Evolutionary conservation across 2,888 invertebrate genomes (phyloP).

Genomic region (Drosophila leonis): DNA sequence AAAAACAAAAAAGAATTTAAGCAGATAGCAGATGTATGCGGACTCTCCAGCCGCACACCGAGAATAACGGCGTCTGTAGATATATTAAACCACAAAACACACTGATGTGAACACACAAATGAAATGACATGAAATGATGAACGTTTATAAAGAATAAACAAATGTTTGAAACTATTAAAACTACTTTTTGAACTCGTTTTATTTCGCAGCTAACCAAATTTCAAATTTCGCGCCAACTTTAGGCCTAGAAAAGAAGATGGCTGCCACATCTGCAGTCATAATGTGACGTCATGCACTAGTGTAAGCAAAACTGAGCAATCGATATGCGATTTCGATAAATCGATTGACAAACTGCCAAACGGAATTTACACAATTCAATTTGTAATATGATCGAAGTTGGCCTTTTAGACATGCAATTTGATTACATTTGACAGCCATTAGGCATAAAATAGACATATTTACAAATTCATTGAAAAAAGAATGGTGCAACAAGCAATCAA

Average conservation of each 20-base stretch:
- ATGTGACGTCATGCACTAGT: neutral
- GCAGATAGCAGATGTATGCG: constrained; percentile 47
- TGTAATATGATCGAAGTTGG: constrained; percentile 11
- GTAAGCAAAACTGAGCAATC: too few relatives aligned
- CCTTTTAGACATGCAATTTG: neutral
- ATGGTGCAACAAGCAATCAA: constrained; percentile 35
- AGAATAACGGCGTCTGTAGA: constrained; percentile 78
- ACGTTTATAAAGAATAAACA: constrained; percentile 84
- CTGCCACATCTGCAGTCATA: neutral
- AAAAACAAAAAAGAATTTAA: constrained; percentile 55
- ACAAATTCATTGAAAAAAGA: constrained; percentile 5
- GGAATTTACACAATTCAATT: neutral
- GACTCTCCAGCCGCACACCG: constrained; percentile 39
- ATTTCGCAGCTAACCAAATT: constrained; percentile 12
- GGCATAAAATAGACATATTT: constrained; percentile 3
- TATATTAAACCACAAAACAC: constrained; percentile 64
- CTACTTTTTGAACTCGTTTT: constrained; percentile 31
- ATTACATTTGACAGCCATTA: constrained; percentile 10
- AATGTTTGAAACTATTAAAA: constrained; percentile 83
- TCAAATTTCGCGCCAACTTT: neutral
- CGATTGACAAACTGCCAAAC: constrained; percentile 17
- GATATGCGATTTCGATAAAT: neutral
- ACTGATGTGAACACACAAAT: constrained; percentile 67
- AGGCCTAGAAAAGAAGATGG: neutral
- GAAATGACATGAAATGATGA: constrained; percentile 77